Evolutionary conservation across 1,140 invertebrate species (phyloP).

Genomic region (Dolichoris vasculosae): DNA sequence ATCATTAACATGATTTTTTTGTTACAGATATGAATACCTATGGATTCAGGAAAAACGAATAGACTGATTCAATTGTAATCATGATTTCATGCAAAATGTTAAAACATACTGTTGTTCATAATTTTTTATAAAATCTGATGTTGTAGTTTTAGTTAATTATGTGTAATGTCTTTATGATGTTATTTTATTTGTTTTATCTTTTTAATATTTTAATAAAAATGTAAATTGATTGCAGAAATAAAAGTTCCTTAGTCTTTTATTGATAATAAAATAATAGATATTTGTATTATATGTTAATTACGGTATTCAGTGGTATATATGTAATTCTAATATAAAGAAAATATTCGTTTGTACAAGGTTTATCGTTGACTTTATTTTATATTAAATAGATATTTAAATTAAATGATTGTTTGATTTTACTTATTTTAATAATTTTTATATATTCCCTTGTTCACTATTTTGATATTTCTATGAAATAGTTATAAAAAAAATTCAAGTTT

Average conservation of each 20-base stretch:
- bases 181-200: slow-evolving; percentile 24
- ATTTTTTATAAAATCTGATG: slow-evolving; percentile 24
- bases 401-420: not conserved
- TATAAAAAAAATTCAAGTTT: too few relatives aligned
- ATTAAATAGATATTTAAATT: not conserved
- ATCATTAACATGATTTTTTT: slow-evolving; percentile 33
- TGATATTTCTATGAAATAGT: too few relatives aligned
- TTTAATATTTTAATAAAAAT: slow-evolving; percentile 32
- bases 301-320: not conserved
- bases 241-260: not conserved
- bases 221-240: not conserved
- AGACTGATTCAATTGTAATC: slow-evolving; percentile 19
- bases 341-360: not conserved
- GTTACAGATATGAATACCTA: slow-evolving; percentile 79
- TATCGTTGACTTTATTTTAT: not conserved
- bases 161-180: not conserved
- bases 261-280: not conserved
- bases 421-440: not conserved
- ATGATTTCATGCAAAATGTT: slow-evolving; percentile 6
- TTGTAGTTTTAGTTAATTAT: slow-evolving; percentile 25
- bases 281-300: not conserved
- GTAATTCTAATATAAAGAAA: not conserved
- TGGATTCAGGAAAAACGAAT: slow-evolving; percentile 76
- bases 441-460: not conserved
- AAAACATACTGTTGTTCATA: not conserved